Base-by-base conservation (phyloP, 2,888 invertebrate genomes). In the Tipula lateralis region DNA sequence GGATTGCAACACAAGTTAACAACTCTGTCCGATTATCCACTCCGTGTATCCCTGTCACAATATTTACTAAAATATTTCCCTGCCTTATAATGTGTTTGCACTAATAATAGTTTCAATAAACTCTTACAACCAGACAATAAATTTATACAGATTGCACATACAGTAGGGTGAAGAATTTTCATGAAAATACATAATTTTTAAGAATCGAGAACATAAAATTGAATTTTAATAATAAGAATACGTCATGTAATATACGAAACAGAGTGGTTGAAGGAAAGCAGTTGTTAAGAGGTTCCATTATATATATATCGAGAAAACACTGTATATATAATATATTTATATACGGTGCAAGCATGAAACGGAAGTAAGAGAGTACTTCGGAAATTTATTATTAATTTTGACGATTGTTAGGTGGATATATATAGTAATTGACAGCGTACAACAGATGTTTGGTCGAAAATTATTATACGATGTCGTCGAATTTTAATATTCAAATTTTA, bases 121-220 rank as follows among this genome's bases (percentile, higher is more conserved):
- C 7, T 24, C 9, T 2, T 66, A 66, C 12, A 66, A 66, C 66
- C 24, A 24, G 24, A 24, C 66, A 66, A 24, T 66, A 66, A 66
- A 24, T 24, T 66, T 16, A 44, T 24, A 66, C 24, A 24, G 66
- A 66, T 66, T 66, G 66, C 66, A 24, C 24, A 24, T 66, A 66
- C n/a, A n/a, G n/a, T n/a, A 66, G 66, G 66, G 66, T 66, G 66
- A 66, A 66, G 66, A 66, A 66, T 66, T 66, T 66, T 24, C 66
- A 24, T 66, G 24, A 66, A 66, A 66, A 24, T 44, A 44, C 3
- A 44, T 7, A 66, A 66, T 24, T 4, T 24, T 66, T 66, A 24
- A 66, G 66, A 66, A 66, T 24, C 66, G 66, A 24, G 12, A 66
- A 66, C 24, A 66, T 66, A 66, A 66, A 66, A 66, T 66, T 66